These are phyloP conservation scores for Microcaecilia unicolor DNA, from an alignment of 2,797 vertebrate species.

Conservation along the genomic window DNA sequence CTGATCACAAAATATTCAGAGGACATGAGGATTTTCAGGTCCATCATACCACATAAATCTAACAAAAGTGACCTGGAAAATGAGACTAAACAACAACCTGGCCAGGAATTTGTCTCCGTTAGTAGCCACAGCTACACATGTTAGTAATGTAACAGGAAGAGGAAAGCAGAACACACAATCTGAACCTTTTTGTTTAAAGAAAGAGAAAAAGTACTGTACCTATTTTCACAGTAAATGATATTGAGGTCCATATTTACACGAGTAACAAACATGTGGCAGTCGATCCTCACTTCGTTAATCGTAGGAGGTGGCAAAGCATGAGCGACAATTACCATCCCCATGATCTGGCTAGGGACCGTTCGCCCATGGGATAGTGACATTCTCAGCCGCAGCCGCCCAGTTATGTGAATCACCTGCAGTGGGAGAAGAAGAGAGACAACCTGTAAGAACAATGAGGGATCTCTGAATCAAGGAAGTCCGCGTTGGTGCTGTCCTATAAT, in stretches of 20 bases:
- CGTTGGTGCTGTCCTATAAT: no score
- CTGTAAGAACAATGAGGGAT: no score
- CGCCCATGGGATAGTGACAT: constrained; percentile 85
- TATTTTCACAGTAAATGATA: constrained; percentile 98
- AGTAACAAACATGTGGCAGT: constrained; percentile 98
- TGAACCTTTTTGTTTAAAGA: constrained; percentile 15
- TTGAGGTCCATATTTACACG: constrained; percentile 98
- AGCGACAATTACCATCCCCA: constrained; percentile 94
- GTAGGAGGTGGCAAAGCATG: constrained; percentile 93
- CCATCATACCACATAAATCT: no score
- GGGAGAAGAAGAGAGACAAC: constrained; percentile 20
- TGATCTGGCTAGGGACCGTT: constrained; percentile 87
- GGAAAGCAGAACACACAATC: not conserved
- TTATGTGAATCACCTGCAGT: constrained; percentile 90
- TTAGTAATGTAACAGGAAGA: not conserved
- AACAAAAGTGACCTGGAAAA: no score
- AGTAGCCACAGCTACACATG: no score
- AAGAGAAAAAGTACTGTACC: constrained; percentile 58
- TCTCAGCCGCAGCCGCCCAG: constrained; percentile 86
- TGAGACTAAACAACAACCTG: no score
- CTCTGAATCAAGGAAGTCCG: no score
- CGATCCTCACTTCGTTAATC: constrained; percentile 97
- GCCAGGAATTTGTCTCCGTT: no score
- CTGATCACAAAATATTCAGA: no score
- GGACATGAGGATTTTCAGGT: no score